Percentiles rank a stretch among this genome's conserved stretches.
These are phyloP conservation scores for Solea senegalensis DNA, from an alignment of 2,113 vertebrate species.

Conservation along the genomic window DNA sequence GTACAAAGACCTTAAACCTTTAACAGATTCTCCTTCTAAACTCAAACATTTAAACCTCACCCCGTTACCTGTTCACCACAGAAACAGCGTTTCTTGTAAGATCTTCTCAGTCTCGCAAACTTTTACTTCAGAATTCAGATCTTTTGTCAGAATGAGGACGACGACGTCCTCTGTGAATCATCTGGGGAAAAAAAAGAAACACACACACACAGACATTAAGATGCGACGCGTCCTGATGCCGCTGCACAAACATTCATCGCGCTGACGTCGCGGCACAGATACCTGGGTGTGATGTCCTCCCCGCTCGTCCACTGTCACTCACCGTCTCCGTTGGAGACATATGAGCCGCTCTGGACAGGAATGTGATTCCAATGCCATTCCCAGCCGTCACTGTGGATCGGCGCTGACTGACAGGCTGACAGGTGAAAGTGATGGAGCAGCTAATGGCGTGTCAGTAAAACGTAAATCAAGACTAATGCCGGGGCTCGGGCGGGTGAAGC, in stretches of 20 bases:
- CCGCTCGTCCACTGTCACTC: slow-evolving; percentile 51
- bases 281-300: slow-evolving; percentile 63
- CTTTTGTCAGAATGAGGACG: slow-evolving; percentile 7
- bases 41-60: no score
- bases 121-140: no score
- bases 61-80: no score
- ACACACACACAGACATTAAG: slow-evolving; percentile 32
- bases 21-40: no score
- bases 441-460: slow-evolving; percentile 77
- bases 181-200: slow-evolving; percentile 37
- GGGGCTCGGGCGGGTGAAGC: slow-evolving; percentile 46
- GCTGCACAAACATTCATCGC: slow-evolving; percentile 22
- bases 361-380: slow-evolving; percentile 56
- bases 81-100: no score
- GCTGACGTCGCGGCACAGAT: slow-evolving; percentile 58
- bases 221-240: slow-evolving; percentile 32
- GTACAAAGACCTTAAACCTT: no score
- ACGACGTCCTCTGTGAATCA: slow-evolving; percentile 46
- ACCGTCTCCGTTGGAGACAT: slow-evolving; percentile 47
- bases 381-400: slow-evolving; percentile 62
- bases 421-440: slow-evolving; percentile 77
- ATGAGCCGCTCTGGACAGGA: slow-evolving; percentile 45
- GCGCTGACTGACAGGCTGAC: slow-evolving; percentile 76
- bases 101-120: no score
- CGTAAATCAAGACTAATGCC: slow-evolving; percentile 77